These are phyloP conservation scores for Homalodisca vitripennis DNA, from an alignment of 1,140 invertebrate species.

Conservation along the genomic window DNA sequence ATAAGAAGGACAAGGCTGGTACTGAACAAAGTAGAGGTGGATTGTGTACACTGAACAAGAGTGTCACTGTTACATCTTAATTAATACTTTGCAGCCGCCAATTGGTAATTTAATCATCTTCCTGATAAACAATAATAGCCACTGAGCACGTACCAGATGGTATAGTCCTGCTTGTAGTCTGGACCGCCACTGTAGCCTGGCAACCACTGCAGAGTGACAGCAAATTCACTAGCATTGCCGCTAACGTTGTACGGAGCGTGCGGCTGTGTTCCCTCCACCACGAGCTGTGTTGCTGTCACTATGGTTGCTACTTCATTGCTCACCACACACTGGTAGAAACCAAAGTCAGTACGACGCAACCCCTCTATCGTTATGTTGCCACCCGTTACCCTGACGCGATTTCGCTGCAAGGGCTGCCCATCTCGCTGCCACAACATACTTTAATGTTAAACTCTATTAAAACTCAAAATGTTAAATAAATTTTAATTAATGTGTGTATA, in stretches of 20 bases:
- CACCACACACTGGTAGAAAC: conserved; percentile 92
- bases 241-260: conserved; percentile 95
- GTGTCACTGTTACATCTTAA: no score
- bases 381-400: conserved; percentile 69
- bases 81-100: no score
- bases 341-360: conserved; percentile 85
- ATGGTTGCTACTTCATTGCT: conserved; percentile 94
- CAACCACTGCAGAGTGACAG: conserved; percentile 87
- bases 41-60: no score
- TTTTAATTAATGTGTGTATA: no score
- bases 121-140: no score
- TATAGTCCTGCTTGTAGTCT: conserved; percentile 92
- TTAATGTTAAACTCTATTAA: no score
- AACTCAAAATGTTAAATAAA: no score
- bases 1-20: no score
- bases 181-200: conserved; percentile 94
- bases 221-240: conserved; percentile 81
- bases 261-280: conserved; percentile 93
- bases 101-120: no score
- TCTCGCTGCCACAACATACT: conserved; percentile 75
- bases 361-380: conserved; percentile 92
- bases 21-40: no score
- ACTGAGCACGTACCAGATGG: conserved; percentile 68
- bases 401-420: conserved; percentile 73
- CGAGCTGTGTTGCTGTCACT: conserved; percentile 83